Conservation (phyloP, 2,113 vertebrate species). For the Corythaixoides concolor region DNA sequence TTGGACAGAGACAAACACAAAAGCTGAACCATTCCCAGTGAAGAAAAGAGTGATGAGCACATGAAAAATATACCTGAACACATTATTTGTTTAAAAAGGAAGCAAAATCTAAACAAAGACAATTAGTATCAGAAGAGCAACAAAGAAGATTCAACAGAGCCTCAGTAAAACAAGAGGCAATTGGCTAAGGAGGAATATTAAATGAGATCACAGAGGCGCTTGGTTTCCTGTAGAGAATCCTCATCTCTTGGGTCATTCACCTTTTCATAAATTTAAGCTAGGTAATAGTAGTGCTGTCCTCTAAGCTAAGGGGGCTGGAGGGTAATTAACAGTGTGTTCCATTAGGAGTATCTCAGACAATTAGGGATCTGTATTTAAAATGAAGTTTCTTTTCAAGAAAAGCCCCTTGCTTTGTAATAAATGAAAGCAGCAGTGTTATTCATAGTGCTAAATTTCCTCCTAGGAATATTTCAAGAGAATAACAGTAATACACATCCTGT, state of each 20-base stretch:
- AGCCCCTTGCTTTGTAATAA: neutral
- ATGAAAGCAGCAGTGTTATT: neutral
- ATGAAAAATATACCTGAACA: neutral
- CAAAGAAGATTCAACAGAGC: neutral
- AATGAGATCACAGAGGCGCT: neutral
- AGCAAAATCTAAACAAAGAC: neutral
- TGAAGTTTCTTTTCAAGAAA: neutral
- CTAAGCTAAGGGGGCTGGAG: neutral
- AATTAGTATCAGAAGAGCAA: neutral
- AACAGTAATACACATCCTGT: neutral
- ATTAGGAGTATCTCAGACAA: neutral
- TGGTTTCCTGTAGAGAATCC: neutral
- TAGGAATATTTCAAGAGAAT: conserved; percentile 22
- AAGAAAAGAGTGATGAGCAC: neutral
- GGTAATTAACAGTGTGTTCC: neutral
- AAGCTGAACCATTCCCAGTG: neutral
- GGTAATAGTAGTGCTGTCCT: neutral
- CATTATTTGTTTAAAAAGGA: neutral
- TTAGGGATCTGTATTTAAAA: neutral
- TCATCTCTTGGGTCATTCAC: neutral
- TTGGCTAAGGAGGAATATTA: neutral
- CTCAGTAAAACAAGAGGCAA: neutral
- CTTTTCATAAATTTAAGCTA: neutral
- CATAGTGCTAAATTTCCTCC: neutral
- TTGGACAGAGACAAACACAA: neutral